Conservation (phyloP, 2,797 vertebrate genomes). For the Sylvilagus floridanus region DNA sequence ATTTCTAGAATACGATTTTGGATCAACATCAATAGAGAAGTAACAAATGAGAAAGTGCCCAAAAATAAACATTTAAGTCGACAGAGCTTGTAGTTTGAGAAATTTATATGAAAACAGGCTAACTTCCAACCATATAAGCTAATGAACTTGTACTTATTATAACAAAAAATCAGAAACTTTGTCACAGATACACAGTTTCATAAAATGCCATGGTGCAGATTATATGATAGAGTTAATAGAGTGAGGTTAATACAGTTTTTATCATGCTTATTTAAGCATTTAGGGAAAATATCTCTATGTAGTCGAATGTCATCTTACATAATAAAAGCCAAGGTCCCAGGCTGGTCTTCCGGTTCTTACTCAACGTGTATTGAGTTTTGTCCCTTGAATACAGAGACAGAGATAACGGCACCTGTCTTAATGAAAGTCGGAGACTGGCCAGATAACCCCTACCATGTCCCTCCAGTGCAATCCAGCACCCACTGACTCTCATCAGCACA, state of each 20-base stretch:
- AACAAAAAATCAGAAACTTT: slow-evolving; percentile 35
- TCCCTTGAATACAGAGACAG: background rate
- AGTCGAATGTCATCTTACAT: background rate
- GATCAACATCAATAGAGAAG: slow-evolving; percentile 35
- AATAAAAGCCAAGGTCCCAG: background rate
- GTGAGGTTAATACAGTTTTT: background rate
- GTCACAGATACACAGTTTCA: background rate
- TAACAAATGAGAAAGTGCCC: background rate
- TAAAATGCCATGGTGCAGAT: background rate
- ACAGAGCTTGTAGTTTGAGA: background rate
- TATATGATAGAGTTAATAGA: background rate
- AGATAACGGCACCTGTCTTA: background rate
- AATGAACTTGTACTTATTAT: slow-evolving; percentile 8
- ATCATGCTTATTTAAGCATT: background rate
- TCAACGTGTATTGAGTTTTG: background rate
- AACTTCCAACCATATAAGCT: background rate
- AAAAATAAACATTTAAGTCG: slow-evolving; percentile 49
- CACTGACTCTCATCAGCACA: background rate
- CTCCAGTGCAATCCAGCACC: background rate
- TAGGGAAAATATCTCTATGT: background rate
- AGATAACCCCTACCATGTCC: background rate
- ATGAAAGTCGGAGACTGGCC: background rate
- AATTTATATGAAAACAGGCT: slow-evolving; percentile 5
- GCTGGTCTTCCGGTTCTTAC: background rate
- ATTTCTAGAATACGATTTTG: slow-evolving; percentile 61